A percentile compares a stretch with the other conserved stretches of the same genome.
Conservation (phyloP, 2,113 vertebrate genomes). For the Microtus richardsoni region DNA sequence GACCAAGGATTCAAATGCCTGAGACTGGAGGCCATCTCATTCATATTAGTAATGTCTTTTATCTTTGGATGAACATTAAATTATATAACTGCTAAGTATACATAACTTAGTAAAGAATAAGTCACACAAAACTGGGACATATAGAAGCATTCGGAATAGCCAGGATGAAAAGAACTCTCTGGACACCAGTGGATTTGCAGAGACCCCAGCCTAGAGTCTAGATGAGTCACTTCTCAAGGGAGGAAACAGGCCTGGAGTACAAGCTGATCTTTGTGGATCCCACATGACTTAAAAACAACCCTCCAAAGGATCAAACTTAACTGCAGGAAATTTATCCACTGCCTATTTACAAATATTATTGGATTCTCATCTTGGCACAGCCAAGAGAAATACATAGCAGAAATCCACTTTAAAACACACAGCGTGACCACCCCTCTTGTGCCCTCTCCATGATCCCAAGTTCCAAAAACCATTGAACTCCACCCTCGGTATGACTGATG, state of each 20-base stretch:
- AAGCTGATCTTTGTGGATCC: background rate
- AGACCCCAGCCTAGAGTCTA: background rate
- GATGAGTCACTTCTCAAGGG: background rate
- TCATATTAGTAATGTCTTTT: too few species aligned
- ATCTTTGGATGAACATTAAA: background rate
- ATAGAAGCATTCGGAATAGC: background rate
- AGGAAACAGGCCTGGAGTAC: background rate
- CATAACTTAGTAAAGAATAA: background rate
- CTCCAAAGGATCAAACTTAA: background rate
- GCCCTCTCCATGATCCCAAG: too few species aligned
- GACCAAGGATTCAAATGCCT: background rate
- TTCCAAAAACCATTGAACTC: too few species aligned
- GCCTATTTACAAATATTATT: background rate
- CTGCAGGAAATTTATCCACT: slow-evolving; percentile 1
- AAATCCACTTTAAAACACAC: too few species aligned
- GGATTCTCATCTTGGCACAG: too few species aligned
- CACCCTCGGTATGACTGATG: too few species aligned
- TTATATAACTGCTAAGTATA: background rate
- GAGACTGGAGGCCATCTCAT: background rate
- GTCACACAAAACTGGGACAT: background rate
- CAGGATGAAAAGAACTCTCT: background rate
- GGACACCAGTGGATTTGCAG: background rate
- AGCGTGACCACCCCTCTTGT: too few species aligned
- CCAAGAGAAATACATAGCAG: too few species aligned
- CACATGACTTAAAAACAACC: slow-evolving; percentile 16